A percentile compares a stretch with the other conserved stretches of the same genome.
phyloP scores from a whole-genome alignment of 2,888 invertebrate species.

The Lomographa bimaculata region DNA sequence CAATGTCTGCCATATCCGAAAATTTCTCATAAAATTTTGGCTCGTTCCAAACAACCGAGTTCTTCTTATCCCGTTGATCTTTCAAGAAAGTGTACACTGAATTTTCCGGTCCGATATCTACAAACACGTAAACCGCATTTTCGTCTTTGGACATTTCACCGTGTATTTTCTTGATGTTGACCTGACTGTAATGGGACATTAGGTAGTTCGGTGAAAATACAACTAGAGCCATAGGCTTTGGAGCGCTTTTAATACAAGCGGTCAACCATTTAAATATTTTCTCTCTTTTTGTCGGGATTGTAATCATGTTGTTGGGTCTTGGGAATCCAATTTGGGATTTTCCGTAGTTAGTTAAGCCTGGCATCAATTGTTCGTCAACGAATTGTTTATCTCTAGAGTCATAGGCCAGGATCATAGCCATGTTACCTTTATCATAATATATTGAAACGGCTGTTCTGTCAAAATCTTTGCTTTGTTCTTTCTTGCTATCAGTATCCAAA shows the following conservation, averaged over 20 bases:
- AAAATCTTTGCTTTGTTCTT: not conserved
- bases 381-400: slow-evolving; percentile 59
- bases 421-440: slow-evolving; percentile 6
- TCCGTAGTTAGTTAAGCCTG: slow-evolving; percentile 53
- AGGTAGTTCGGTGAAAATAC: slow-evolving; percentile 73
- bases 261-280: slow-evolving; percentile 20
- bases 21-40: slow-evolving; percentile 66
- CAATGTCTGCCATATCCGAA: slow-evolving; percentile 41
- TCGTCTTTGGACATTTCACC: slow-evolving; percentile 65
- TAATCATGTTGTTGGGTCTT: slow-evolving; percentile 36
- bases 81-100: slow-evolving; percentile 73
- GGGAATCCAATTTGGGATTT: slow-evolving; percentile 44
- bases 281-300: slow-evolving; percentile 38
- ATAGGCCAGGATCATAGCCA: slow-evolving; percentile 11
- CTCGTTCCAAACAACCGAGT: slow-evolving; percentile 65
- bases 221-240: slow-evolving; percentile 47
- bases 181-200: slow-evolving; percentile 64
- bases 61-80: slow-evolving; percentile 61
- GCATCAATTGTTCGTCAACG: slow-evolving; percentile 60
- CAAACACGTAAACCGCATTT: slow-evolving; percentile 66
- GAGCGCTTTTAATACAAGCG: not conserved
- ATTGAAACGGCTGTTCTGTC: slow-evolving; percentile 8
- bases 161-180: slow-evolving; percentile 72
- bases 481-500: slow-evolving; percentile 2
- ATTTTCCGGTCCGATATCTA: slow-evolving; percentile 69